Evolutionary conservation across 2,113 vertebrate genomes (phyloP).

Genomic region (Eubucco bourcierii): DNA sequence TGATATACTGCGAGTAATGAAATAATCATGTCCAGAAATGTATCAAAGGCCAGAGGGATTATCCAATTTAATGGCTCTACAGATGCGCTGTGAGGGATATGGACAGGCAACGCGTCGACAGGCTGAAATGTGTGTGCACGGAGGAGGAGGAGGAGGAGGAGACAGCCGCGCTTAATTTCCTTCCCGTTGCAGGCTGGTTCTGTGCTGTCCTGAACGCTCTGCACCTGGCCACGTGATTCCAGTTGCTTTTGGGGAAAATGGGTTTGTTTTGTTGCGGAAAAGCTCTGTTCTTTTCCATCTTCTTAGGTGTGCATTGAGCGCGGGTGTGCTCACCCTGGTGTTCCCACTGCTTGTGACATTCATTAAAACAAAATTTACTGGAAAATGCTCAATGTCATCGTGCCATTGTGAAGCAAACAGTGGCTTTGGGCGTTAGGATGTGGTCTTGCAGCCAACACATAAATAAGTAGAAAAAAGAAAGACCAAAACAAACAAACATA

Average conservation of each 20-base stretch:
- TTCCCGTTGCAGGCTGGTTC: constrained; percentile 35
- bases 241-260: constrained; percentile 56
- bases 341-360: not conserved
- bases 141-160: constrained; percentile 1
- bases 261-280: constrained; percentile 67
- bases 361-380: constrained; percentile 23
- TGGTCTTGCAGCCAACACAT: not conserved
- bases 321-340: not conserved
- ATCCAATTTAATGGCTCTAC: constrained; percentile 85
- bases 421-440: constrained; percentile 20
- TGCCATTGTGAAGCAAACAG: constrained; percentile 46
- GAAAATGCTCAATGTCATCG: constrained; percentile 47
- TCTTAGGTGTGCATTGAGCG: constrained; percentile 35
- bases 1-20: constrained; percentile 89
- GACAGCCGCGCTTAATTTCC: constrained; percentile 52
- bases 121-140: constrained; percentile 35
- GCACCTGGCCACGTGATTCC: constrained; percentile 61
- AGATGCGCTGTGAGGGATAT: constrained; percentile 81
- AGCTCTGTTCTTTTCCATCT: constrained; percentile 68
- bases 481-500: not conserved
- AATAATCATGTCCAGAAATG: constrained; percentile 90
- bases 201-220: constrained; percentile 59
- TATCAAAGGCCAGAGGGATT: constrained; percentile 88
- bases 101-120: constrained; percentile 68
- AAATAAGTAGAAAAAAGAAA: not conserved